Evolutionary conservation across 2,113 vertebrate species (phyloP).

Genomic region (Laterallus jamaicensis): DNA sequence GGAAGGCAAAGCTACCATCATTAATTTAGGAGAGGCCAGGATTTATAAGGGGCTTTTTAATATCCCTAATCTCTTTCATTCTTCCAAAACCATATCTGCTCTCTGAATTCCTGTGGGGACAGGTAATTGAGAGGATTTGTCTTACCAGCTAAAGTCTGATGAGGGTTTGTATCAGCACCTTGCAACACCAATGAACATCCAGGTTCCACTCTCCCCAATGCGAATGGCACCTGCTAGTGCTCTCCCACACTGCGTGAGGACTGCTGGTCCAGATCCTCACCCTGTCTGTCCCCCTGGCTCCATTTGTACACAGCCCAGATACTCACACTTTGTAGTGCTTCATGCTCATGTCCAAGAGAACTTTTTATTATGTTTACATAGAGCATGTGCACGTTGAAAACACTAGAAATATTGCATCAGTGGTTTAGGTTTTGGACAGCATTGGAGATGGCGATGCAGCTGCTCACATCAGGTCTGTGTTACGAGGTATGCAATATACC

Average conservation of each 20-base stretch:
- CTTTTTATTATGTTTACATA: slow-evolving; percentile 53
- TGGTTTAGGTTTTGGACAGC: slow-evolving; percentile 30
- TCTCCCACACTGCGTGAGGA: neutral
- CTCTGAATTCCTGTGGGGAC: neutral
- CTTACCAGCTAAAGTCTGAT: neutral
- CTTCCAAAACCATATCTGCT: neutral
- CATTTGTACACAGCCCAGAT: neutral
- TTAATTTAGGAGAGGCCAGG: neutral
- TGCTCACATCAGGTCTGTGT: neutral
- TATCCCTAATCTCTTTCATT: neutral
- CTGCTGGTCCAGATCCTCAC: neutral
- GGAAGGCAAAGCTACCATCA: neutral
- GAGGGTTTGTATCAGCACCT: neutral
- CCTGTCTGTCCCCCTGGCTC: neutral
- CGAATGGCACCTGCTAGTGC: neutral
- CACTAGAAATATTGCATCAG: slow-evolving; percentile 11
- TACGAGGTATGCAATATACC: neutral
- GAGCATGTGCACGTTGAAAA: slow-evolving; percentile 37
- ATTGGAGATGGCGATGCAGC: neutral
- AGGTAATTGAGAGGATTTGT: neutral
- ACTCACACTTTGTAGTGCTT: neutral
- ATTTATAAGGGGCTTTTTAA: fast-evolving
- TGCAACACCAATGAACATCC: neutral
- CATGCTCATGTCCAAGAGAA: neutral
- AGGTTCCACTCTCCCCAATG: neutral